Percentiles rank a stretch among this genome's conserved stretches.
Evolutionary conservation across 2,888 invertebrate species (phyloP).

Genomic region (Homarus gammarus): DNA sequence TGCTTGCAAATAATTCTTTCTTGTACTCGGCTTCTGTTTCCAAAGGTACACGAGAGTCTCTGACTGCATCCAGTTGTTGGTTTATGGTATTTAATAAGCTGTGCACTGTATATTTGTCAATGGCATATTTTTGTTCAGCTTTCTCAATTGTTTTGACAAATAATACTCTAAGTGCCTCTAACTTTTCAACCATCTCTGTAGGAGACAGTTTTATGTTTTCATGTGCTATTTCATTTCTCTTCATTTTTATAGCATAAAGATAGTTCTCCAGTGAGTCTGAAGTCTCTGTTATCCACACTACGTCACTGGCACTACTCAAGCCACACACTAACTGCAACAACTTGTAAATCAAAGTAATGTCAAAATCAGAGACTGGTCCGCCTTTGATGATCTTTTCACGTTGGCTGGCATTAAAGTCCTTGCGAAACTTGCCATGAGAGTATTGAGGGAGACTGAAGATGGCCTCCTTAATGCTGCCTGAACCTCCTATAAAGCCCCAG

Average conservation of each 20-base stretch:
- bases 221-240: slow-evolving; percentile 64
- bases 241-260: slow-evolving; percentile 52
- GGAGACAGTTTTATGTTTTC: slow-evolving; percentile 48
- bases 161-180: slow-evolving; percentile 42
- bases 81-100: slow-evolving; percentile 12
- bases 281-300: slow-evolving; percentile 30
- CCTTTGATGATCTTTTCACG: slow-evolving; percentile 47
- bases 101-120: slow-evolving; percentile 16
- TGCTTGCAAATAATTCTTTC: slow-evolving; percentile 19
- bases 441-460: slow-evolving; percentile 48
- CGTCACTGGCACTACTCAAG: slow-evolving; percentile 32
- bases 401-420: slow-evolving; percentile 66
- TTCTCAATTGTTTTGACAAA: slow-evolving; percentile 37
- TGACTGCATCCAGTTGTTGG: slow-evolving; percentile 39
- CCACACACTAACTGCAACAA: slow-evolving; percentile 69
- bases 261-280: slow-evolving; percentile 59
- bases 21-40: slow-evolving; percentile 49
- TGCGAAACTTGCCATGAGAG: slow-evolving; percentile 45
- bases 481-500: slow-evolving; percentile 34
- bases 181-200: slow-evolving; percentile 11
- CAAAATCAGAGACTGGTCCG: slow-evolving; percentile 41
- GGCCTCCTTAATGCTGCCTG: slow-evolving; percentile 31
- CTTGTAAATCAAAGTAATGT: slow-evolving; percentile 65
- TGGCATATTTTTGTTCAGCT: slow-evolving; percentile 32
- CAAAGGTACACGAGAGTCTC: slow-evolving; percentile 54